These are phyloP conservation scores for Amphipyra berbera DNA, from an alignment of 2,888 invertebrate species.

Conservation along the genomic window DNA sequence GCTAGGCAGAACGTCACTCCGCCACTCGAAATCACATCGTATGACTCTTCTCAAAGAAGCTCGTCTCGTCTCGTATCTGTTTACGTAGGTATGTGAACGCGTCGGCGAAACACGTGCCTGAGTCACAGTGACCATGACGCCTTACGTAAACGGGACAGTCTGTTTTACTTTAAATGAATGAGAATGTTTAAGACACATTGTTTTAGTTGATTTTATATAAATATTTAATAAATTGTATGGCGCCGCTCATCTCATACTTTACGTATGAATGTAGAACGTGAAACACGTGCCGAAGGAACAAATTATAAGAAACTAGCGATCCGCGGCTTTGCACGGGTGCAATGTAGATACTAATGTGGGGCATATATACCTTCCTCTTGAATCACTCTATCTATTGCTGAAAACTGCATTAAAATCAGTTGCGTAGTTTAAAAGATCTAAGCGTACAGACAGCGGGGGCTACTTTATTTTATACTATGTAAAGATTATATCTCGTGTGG, in stretches of 20 bases:
- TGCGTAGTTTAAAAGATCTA: no score
- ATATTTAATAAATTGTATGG: neutral
- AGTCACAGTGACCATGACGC: conserved; percentile 37
- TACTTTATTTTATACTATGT: no score
- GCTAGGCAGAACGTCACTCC: neutral
- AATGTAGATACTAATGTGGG: no score
- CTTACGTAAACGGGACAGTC: conserved; percentile 2
- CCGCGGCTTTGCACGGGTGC: no score
- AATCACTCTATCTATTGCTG: no score
- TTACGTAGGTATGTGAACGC: conserved; percentile 13
- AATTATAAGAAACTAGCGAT: no score
- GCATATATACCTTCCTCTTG: no score
- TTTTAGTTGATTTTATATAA: neutral
- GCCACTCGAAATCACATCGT: neutral
- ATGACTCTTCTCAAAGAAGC: no score
- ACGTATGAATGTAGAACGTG: neutral
- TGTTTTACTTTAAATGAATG: neutral
- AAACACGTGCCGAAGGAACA: no score
- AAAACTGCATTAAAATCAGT: no score
- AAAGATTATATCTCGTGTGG: no score
- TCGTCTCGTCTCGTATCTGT: conserved; percentile 5
- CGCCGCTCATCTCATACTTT: neutral
- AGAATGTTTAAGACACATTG: neutral
- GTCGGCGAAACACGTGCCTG: conserved; percentile 49
- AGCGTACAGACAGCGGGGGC: no score